These are phyloP conservation scores for Paracyclopina nana DNA, from an alignment of 1,140 invertebrate genomes.

Conservation along the genomic window DNA sequence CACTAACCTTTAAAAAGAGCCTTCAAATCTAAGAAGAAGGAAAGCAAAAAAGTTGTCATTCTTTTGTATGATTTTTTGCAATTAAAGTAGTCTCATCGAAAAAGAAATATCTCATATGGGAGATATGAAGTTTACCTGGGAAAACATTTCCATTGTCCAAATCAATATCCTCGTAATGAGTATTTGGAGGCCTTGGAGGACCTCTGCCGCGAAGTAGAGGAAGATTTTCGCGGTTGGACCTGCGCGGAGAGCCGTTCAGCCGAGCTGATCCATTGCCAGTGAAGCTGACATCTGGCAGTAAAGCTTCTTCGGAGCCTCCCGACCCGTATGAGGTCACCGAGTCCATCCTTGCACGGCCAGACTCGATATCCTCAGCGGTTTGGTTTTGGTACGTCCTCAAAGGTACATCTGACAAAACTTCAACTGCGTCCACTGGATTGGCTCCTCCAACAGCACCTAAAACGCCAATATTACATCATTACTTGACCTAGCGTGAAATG, in stretches of 20 bases:
- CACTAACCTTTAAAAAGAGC: too few relatives aligned
- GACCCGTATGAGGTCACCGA: not conserved
- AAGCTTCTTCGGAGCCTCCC: conserved; percentile 4
- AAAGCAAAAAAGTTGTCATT: too few relatives aligned
- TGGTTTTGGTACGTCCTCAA: conserved; percentile 11
- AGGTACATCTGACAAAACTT: too few relatives aligned
- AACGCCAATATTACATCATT: too few relatives aligned
- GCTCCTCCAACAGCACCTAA: too few relatives aligned
- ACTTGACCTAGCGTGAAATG: too few relatives aligned
- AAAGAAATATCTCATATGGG: too few relatives aligned
- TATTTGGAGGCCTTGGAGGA: not conserved
- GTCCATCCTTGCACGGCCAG: not conserved
- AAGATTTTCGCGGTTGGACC: not conserved
- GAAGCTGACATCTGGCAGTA: not conserved
- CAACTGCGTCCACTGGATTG: too few relatives aligned
- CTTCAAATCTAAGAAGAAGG: too few relatives aligned
- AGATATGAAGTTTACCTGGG: conserved; percentile 38
- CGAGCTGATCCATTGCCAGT: not conserved
- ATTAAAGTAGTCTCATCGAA: too few relatives aligned
- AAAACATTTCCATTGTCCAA: conserved; percentile 34
- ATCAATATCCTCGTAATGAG: conserved; percentile 4
- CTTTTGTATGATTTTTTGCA: too few relatives aligned
- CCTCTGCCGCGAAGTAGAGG: not conserved
- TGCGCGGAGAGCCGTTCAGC: not conserved
- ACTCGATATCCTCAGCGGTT: conserved; percentile 11